Base-by-base conservation (phyloP, 2,888 invertebrate genomes). In the Trichogramma evanescens region DNA sequence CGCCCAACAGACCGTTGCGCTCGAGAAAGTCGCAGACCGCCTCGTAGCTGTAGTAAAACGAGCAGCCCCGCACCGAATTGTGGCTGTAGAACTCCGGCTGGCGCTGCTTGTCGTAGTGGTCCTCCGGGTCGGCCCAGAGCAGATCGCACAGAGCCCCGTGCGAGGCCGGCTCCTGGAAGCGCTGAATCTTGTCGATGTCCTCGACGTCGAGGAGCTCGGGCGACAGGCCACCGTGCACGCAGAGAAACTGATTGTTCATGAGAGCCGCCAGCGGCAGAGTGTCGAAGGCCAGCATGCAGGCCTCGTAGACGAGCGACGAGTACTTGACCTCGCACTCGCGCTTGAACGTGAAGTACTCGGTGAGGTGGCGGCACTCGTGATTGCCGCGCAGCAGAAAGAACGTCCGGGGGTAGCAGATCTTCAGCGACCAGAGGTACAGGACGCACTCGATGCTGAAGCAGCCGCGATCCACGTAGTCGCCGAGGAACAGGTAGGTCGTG, bases 191-290 rank as follows among this genome's bases (percentile, higher is more conserved):
- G 38, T 58, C 8, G 5, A 64, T 54, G 6, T 64, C 63, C 0
- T 57, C 9, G 4, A 64, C 1, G 5, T 13, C 6, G 5, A 9
- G 26, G 42, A 62, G 58, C 38, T 58, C 56, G 3, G 64, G 64
- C 0, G 64, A 64, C n/a, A 64, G 26, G 13, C 64, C 64, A 1
- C 60, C 62, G 50, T 62, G 64, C 1, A 62, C 58, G 50, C 64
- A 64, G n/a, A 58, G 56, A 54, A 62, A 62, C 38, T 62, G 57
- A 1, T 62, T 50, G 40, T 60, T 60, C 10, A 64, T 9, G 5
- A 64, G 8, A 10, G 64, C 64, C 50, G 62, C 64, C 55, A 64
- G 54, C 41, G 64, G 62, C 51, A 64, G 56, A 44, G 60, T 62
- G 56, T 64, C 64, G 38, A 64, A 64, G 4, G 64, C 62, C 1